Base-by-base conservation (phyloP, 1,140 invertebrate species). In the Drosophila repletoides region DNA sequence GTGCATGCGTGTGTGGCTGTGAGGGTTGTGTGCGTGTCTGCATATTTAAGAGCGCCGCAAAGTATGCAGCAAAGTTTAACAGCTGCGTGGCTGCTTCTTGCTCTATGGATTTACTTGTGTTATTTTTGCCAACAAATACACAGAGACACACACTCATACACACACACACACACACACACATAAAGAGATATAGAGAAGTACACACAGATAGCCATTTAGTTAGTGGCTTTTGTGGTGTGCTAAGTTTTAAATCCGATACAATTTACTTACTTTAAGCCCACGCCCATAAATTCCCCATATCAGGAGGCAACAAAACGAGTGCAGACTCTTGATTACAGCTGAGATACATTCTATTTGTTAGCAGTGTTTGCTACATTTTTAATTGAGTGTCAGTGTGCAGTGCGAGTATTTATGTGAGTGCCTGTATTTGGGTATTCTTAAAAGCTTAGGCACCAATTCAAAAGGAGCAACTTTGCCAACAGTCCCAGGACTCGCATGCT, bases 21-120 rank as follows among this genome's bases (percentile, higher is more conserved):
- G 45, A 45, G 29, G 10, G 12, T 5, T 19, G 28, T 28, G 43
- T 31, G 58, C 46, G 36, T 75, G 52, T 68, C 67, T 81, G 77
- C 76, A 81, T 81, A 81, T 76, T 83, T 76, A 68, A 81, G 76
- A 63, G 52, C 72, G 63, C 77, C 76, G 38, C 76, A 81, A 81
- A 81, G 76, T 83, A 81, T 83, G 72, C 77, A 81, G 72, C 72
- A 83, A 76, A 72, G 76, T 83, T 83, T 79, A 76, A 73, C 76
- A 70, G 68, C 63, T 83, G 76, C 59, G 52, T 38, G 38, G 33
- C 19, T 67, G 40, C 55, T 61, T 64, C 34, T 74, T 22, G 41
- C 36, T 36, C 19, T 45, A 45, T 31, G 48, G 48, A 51, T 51
- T 51, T 34, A 51, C 48, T 51, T 22, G 17, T 51, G 48, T 51